Base-by-base conservation (phyloP, 2,797 vertebrate species). In the Peromyscus melanophrys region DNA sequence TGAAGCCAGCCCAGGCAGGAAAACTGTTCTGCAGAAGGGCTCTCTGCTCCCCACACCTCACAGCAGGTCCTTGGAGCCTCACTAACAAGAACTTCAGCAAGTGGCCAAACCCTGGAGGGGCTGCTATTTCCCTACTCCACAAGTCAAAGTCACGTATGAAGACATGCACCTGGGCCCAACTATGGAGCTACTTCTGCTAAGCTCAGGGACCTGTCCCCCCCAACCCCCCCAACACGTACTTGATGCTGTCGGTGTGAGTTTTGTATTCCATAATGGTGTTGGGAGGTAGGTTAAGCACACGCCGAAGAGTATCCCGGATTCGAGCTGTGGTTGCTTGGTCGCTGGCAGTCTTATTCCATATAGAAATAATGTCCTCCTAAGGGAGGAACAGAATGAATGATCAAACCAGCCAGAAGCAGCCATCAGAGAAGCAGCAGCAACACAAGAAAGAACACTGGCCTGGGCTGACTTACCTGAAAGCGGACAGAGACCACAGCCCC, bases 401-500 rank as follows among this genome's bases (percentile, higher is more conserved):
- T 69, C 92, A 96, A 52, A 95, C 69, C 98, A 16, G 88, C 87
- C 92, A 25, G 12, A 21, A 81, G 90, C 6, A 43, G 31, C 8
- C 23, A 85, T 0, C 78, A 89, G 3, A 67, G 37, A 6, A 75
- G 80, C 78, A 10, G 40, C 89, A 93, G 59, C 40, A 73, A 46
- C 55, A 57, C 7, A 4, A 1, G 21, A 46, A 59, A 12, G 10
- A 13, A 43, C 49, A 2, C 14, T 7, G 6, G 61, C 57, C 63
- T 6, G 0, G 7, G 1, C 19, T 0, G 8, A 14, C 98, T 98
- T 97, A 99, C 99, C 99, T 99, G 99, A 97, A 99, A 99, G 93
- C 99, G 99, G 78, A 99, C 99, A 11, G 99, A 99, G 97, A 99
- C 99, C 2, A 99, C 99, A 0, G 99, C 99, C 69, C 99, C 99